These are phyloP conservation scores for Phaedon cochleariae DNA, from an alignment of 2,888 invertebrate species.

Conservation along the genomic window DNA sequence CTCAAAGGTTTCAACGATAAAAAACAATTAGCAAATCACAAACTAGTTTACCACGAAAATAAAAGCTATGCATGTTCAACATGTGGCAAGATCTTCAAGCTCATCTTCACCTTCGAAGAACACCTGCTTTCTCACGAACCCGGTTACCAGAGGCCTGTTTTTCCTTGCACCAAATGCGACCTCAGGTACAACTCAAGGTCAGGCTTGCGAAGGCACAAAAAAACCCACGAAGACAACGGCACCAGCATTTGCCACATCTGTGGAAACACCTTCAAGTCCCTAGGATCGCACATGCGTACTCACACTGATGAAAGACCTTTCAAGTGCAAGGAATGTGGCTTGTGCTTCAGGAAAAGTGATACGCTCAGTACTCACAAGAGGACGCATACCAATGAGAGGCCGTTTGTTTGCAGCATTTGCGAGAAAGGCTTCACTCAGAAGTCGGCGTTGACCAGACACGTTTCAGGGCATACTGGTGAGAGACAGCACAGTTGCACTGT, in stretches of 20 bases:
- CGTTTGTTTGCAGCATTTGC: slow-evolving; percentile 66
- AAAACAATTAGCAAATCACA: slow-evolving; percentile 11
- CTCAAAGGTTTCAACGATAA: slow-evolving; percentile 10
- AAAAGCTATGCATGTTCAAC: slow-evolving; percentile 23
- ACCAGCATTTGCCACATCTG: slow-evolving; percentile 46
- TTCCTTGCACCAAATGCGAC: slow-evolving; percentile 28
- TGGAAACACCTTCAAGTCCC: slow-evolving; percentile 43
- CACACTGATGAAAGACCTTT: slow-evolving; percentile 54
- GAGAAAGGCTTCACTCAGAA: slow-evolving; percentile 64
- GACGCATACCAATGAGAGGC: slow-evolving; percentile 65
- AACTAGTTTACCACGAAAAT: slow-evolving; percentile 14
- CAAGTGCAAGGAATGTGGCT: slow-evolving; percentile 33
- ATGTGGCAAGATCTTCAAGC: slow-evolving; percentile 36
- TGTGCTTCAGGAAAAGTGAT: slow-evolving; percentile 48
- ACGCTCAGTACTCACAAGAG: slow-evolving; percentile 60
- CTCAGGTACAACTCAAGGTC: neutral
- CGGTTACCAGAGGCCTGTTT: slow-evolving; percentile 26
- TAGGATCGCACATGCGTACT: slow-evolving; percentile 44
- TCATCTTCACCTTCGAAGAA: slow-evolving; percentile 30
- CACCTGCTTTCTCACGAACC: slow-evolving; percentile 40
- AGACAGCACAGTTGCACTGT: slow-evolving; percentile 59
- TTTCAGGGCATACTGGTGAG: slow-evolving; percentile 60
- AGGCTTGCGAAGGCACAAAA: slow-evolving; percentile 2
- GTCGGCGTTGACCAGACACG: slow-evolving; percentile 43
- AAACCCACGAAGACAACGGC: slow-evolving; percentile 21